phyloP scores from a whole-genome alignment of 2,113 vertebrate genomes.

The Megaceryle torquata region DNA sequence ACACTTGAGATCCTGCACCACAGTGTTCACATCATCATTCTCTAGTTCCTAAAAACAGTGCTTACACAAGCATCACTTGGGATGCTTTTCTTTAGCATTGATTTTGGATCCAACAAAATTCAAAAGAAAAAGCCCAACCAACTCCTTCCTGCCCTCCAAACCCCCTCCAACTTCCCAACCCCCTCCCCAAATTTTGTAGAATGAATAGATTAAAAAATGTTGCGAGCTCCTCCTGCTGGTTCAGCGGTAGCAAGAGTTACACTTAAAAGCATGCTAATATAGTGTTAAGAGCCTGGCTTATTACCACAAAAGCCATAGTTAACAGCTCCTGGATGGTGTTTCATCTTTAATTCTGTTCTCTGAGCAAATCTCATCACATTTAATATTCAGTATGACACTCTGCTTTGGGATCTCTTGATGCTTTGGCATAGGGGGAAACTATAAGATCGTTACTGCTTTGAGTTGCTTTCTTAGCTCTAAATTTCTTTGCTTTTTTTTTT shows the following conservation, averaged over 20 bases:
- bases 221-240: slow-evolving; percentile 57
- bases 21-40: background rate
- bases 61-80: background rate
- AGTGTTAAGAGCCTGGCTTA: slow-evolving; percentile 29
- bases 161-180: background rate
- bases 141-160: background rate
- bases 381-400: background rate
- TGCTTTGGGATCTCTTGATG: background rate
- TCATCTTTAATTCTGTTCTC: slow-evolving; percentile 29
- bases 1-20: background rate
- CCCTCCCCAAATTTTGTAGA: slow-evolving; percentile 13
- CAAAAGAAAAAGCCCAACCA: background rate
- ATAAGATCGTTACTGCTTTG: background rate
- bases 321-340: slow-evolving; percentile 20
- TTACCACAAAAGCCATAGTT: slow-evolving; percentile 12
- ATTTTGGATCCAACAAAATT: background rate
- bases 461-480: slow-evolving; percentile 15
- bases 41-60: background rate
- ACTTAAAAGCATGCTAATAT: background rate
- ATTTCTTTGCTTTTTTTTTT: slow-evolving; percentile 13
- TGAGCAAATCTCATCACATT: background rate
- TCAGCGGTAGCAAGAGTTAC: slow-evolving; percentile 1
- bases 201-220: slow-evolving; percentile 25
- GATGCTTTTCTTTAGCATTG: background rate
- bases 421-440: background rate